Base-by-base conservation (phyloP, 1,140 invertebrate genomes). In the Aphis craccivora region DNA sequence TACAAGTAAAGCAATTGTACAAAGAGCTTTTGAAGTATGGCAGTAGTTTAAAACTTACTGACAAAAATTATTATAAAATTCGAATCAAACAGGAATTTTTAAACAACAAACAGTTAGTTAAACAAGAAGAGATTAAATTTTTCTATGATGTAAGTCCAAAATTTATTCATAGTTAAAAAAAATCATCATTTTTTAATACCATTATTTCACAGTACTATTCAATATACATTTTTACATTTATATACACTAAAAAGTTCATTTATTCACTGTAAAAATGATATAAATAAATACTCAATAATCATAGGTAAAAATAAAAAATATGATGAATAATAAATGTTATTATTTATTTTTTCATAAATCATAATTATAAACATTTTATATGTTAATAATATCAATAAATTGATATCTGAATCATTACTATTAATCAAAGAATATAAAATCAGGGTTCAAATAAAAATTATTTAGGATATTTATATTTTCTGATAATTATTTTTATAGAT, bases 11-110 rank as follows among this genome's bases (percentile, higher is more conserved):
- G 40, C 95, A 95, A 91, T 95, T 97, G 25, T 97, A 97, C 94
- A 96, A 96, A 94, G 95, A 96, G 94, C 95, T 97, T 86, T 95
- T 97, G 43, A 95, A 96, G 40, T 97, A 97, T 95, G 96, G 96
- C 45, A 95, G 96, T 95, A 95, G 95, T 94, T 94, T 97, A 86
- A 95, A 96, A 94, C 95, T 96, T 18, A 97, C 97, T 2, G 96
- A 97, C 94, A 96, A 97, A 94, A 94, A 95, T 9, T 97, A 96
- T 94, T 97, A 96, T 94, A 93, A 95, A 35, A 95, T 95, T 9
- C 94, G 96, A 94, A 95, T 97, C 60, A 95, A 95, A 43, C 94
- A 95, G 67, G 97, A 97, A 95, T 97, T 97, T 95, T 95, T 95
- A 94, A 95, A 95, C 91, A 97, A 97, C 94, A 96, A 96, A 95